Conservation (phyloP, 2,888 invertebrate genomes). For the Mythimna vitellina region DNA sequence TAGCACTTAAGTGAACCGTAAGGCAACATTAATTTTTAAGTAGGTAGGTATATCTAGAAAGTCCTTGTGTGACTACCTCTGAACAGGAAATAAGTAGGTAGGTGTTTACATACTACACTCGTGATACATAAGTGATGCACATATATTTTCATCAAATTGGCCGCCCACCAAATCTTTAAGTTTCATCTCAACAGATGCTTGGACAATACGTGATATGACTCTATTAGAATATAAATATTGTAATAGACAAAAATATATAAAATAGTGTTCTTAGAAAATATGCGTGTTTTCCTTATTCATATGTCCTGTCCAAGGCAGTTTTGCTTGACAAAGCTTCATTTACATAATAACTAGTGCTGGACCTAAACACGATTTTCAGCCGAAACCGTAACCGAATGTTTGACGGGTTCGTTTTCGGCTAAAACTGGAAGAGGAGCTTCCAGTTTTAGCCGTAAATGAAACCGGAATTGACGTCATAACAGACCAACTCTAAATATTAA, state of each 20-base stretch:
- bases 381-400: no score
- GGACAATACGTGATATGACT: conserved; percentile 71
- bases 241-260: conserved; percentile 37
- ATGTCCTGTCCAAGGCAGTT: conserved; percentile 7
- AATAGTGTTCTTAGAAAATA: conserved; percentile 24
- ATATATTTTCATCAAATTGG: conserved; percentile 65
- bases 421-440: no score
- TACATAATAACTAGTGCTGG: neutral
- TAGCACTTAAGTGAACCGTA: conserved; percentile 50
- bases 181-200: conserved; percentile 69
- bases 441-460: no score
- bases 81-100: conserved; percentile 67
- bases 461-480: no score
- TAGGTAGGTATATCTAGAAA: conserved; percentile 64
- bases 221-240: conserved; percentile 46
- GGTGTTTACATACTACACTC: conserved; percentile 47
- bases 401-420: no score
- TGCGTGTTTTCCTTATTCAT: conserved; percentile 43
- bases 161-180: conserved; percentile 59
- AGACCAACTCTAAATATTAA: no score
- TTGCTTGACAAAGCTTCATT: conserved; percentile 9
- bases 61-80: conserved; percentile 60
- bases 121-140: conserved; percentile 44
- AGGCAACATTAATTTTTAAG: conserved; percentile 61
- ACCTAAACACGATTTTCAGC: no score